Conservation (phyloP, 1,140 invertebrate species). For the Maniola jurtina region DNA sequence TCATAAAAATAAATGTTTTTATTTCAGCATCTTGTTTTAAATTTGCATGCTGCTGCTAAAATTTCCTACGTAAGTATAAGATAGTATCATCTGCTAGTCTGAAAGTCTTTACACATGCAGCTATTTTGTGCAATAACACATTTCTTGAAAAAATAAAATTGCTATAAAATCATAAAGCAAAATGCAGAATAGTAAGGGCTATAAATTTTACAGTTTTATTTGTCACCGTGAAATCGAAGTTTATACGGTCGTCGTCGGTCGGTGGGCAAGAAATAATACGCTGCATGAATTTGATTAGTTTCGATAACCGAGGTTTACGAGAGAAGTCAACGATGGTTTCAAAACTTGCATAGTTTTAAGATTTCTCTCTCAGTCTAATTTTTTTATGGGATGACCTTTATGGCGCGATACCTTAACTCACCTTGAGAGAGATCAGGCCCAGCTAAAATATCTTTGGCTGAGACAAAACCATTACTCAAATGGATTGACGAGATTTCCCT, state of each 20-base stretch:
- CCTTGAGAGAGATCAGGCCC: no score
- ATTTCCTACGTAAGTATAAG: not conserved
- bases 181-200: constrained; percentile 18
- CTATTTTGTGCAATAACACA: constrained; percentile 4
- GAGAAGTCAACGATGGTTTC: constrained; percentile 13
- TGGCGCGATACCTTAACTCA: no score
- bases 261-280: constrained; percentile 44
- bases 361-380: not conserved
- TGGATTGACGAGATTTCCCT: no score
- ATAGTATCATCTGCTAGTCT: no score
- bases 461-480: no score
- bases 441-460: no score
- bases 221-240: constrained; percentile 46
- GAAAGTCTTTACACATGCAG: not conserved
- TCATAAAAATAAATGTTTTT: no score
- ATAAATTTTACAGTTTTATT: constrained; percentile 42
- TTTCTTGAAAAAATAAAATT: constrained; percentile 20
- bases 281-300: constrained; percentile 52
- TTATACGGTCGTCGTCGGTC: constrained; percentile 37
- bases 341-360: not conserved
- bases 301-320: constrained; percentile 38
- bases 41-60: not conserved
- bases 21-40: no score
- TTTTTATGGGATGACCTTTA: no score
- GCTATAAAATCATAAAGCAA: constrained; percentile 14